A percentile compares a stretch with the other conserved stretches of the same genome.
Evolutionary conservation across 2,797 vertebrate genomes (phyloP).

Genomic region (Iguana delicatissima): DNA sequence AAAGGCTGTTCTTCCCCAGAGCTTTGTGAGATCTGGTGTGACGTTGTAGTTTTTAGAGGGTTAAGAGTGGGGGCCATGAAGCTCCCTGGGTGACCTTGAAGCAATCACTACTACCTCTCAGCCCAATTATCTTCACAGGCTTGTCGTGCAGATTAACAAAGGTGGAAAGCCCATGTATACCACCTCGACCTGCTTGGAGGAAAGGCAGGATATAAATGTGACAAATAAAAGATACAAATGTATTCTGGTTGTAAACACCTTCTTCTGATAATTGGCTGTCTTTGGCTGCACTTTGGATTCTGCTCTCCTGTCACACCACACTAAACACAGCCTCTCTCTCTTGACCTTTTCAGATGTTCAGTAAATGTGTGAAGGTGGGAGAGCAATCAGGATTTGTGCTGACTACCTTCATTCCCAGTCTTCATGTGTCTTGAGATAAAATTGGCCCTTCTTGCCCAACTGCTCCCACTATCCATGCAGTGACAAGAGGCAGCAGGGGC

Average conservation of each 20-base stretch:
- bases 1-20: slow-evolving; percentile 62
- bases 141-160: too few relatives aligned
- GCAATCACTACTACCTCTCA: background rate
- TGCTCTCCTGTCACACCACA: background rate
- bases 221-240: slow-evolving; percentile 52
- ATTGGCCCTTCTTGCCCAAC: background rate
- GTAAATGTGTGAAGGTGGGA: accelerated
- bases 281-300: background rate
- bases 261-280: background rate
- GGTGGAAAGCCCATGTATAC: background rate
- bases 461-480: background rate
- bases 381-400: too few relatives aligned
- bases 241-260: slow-evolving; percentile 41
- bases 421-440: background rate
- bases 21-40: too few relatives aligned
- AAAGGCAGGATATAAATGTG: background rate
- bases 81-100: background rate
- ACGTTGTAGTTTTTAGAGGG: background rate
- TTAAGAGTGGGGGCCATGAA: background rate
- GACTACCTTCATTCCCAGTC: background rate
- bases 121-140: background rate
- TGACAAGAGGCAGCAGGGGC: too few relatives aligned
- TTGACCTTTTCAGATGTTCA: background rate
- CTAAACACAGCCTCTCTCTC: too few relatives aligned
- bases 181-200: background rate